These are phyloP conservation scores for Capra hircus DNA, from an alignment of 2,113 vertebrate species.

Conservation along the genomic window DNA sequence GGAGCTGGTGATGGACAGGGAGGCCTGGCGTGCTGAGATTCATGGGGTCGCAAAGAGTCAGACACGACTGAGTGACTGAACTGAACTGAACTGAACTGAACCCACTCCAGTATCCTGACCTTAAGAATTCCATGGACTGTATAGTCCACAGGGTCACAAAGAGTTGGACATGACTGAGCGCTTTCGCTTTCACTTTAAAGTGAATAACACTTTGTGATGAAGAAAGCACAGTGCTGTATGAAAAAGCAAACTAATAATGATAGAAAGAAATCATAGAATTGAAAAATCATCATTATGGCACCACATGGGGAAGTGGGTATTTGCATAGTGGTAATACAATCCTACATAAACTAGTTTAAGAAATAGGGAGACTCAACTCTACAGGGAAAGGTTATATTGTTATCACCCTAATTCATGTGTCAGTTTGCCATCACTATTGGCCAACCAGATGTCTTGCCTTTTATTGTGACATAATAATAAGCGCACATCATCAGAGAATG, in stretches of 20 bases:
- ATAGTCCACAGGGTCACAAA: neutral
- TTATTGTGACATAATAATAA: neutral
- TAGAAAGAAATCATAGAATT: neutral
- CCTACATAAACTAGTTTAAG: neutral
- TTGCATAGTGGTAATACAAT: neutral
- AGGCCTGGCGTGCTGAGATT: no score
- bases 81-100: neutral
- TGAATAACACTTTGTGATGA: neutral
- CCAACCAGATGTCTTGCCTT: neutral
- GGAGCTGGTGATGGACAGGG: no score
- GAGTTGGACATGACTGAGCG: neutral
- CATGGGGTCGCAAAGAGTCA: no score
- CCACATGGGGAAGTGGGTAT: neutral
- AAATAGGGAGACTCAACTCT: neutral
- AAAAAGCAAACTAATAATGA: neutral
- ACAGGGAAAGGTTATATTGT: neutral
- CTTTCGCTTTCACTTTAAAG: neutral
- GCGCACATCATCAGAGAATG: neutral
- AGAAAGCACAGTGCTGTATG: neutral
- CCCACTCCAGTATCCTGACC: neutral
- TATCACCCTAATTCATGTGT: neutral
- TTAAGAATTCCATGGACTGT: neutral
- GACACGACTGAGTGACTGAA: no score
- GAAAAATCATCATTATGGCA: neutral
- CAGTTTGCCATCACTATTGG: neutral